These are phyloP conservation scores for Myrmecophaga tridactyla DNA, from an alignment of 2,113 vertebrate genomes.

Conservation along the genomic window DNA sequence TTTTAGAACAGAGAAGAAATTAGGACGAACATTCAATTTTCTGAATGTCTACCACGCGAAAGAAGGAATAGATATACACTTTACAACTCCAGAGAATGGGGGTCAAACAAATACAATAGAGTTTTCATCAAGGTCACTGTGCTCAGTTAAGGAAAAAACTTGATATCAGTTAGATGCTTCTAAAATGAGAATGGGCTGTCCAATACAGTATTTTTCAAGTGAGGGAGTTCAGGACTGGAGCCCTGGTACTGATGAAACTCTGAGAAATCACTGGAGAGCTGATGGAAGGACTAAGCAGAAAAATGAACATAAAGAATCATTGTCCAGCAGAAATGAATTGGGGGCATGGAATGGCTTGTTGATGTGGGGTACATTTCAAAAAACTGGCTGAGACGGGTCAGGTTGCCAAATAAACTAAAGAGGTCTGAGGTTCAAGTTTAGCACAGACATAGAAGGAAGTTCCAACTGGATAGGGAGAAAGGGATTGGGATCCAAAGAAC, in stretches of 20 bases:
- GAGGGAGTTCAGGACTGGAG: not conserved
- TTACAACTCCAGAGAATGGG: not conserved
- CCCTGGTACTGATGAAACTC: not conserved
- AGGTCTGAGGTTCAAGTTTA: not conserved
- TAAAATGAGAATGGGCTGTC: not conserved
- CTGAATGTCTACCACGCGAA: not conserved
- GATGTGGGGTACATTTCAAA: not conserved
- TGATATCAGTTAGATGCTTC: not conserved
- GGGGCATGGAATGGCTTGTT: not conserved
- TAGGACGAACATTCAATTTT: not conserved
- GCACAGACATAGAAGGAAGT: not conserved
- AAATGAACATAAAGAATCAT: not conserved
- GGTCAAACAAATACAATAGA: not conserved
- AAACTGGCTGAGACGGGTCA: not conserved
- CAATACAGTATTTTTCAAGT: not conserved
- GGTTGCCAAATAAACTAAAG: not conserved
- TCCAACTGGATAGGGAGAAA: not conserved
- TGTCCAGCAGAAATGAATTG: not conserved
- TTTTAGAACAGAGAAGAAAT: not conserved
- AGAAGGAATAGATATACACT: not conserved
- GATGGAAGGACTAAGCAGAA: not conserved
- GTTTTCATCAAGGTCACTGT: conserved; percentile 17
- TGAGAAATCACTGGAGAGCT: not conserved
- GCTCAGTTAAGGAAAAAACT: conserved; percentile 19
- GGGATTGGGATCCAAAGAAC: not conserved